Evolutionary conservation across 2,888 invertebrate species (phyloP).

Genomic region (Drosophila putrida): DNA sequence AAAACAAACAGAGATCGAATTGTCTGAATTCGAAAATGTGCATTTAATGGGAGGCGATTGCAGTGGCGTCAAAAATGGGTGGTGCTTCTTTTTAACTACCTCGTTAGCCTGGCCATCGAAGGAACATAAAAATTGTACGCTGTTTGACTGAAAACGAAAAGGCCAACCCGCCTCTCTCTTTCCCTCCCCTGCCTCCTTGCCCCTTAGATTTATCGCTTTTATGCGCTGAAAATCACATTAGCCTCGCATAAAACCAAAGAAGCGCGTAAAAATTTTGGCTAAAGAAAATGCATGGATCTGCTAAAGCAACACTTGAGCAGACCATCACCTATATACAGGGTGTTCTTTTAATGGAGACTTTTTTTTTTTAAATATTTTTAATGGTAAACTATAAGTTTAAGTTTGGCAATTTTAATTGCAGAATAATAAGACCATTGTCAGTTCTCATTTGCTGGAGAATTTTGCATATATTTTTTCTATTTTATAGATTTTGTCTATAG

Average conservation of each 20-base stretch:
- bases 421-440: no score
- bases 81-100: slow-evolving; percentile 67
- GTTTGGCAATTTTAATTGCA: background rate
- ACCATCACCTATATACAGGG: slow-evolving; percentile 52
- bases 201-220: slow-evolving; percentile 75
- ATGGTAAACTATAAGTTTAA: background rate
- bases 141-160: slow-evolving; percentile 61
- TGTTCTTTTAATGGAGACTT: slow-evolving; percentile 2
- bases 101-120: slow-evolving; percentile 67
- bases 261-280: slow-evolving; percentile 59
- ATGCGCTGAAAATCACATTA: slow-evolving; percentile 80
- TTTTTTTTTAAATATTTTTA: background rate
- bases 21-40: slow-evolving; percentile 57
- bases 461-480: no score
- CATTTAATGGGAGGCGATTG: slow-evolving; percentile 70
- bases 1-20: slow-evolving; percentile 14
- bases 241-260: slow-evolving; percentile 76
- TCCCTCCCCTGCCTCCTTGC: background rate
- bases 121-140: slow-evolving; percentile 57
- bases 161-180: background rate
- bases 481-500: no score
- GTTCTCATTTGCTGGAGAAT: no score
- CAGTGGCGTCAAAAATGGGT: slow-evolving; percentile 50
- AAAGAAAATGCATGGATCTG: slow-evolving; percentile 56
- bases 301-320: slow-evolving; percentile 39